A percentile compares a stretch with the other conserved stretches of the same genome.
Evolutionary conservation across 1,140 invertebrate species (phyloP).

Genomic region (Bombus sylvicola): DNA sequence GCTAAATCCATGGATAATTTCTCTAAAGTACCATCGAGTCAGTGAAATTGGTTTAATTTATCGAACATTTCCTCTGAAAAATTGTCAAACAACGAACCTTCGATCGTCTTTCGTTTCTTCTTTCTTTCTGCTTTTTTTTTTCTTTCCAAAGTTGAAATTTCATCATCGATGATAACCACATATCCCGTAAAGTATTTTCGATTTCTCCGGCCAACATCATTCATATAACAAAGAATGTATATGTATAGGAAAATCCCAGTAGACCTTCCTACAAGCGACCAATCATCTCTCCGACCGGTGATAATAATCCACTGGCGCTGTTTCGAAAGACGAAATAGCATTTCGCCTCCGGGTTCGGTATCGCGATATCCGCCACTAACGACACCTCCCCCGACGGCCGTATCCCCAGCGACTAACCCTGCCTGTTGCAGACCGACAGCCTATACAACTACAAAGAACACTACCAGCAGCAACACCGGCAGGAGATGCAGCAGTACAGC

Average conservation of each 20-base stretch:
- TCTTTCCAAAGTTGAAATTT: neutral
- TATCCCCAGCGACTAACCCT: slow-evolving; percentile 72
- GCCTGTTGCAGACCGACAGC: slow-evolving; percentile 80
- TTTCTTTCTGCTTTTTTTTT: too few species aligned
- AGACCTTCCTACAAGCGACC: neutral
- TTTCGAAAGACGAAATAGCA: slow-evolving; percentile 27
- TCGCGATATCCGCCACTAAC: slow-evolving; percentile 50
- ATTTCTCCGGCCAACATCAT: neutral
- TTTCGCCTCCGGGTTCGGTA: slow-evolving; percentile 42
- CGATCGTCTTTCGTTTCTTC: too few species aligned
- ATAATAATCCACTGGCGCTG: neutral
- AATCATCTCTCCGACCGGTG: neutral
- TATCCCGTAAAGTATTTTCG: neutral
- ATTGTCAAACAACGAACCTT: too few species aligned
- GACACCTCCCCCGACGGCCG: slow-evolving; percentile 25
- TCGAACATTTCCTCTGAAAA: too few species aligned
- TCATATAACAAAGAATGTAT: neutral
- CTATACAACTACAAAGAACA: slow-evolving; percentile 81
- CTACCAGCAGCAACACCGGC: slow-evolving; percentile 78
- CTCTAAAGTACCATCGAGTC: too few species aligned
- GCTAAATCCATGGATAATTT: too few species aligned
- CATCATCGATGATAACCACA: neutral
- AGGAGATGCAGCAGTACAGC: slow-evolving; percentile 81
- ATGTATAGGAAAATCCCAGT: neutral
- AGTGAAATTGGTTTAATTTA: too few species aligned